Evolutionary conservation across 2,113 vertebrate genomes (phyloP).

Genomic region (Plecotus auritus): DNA sequence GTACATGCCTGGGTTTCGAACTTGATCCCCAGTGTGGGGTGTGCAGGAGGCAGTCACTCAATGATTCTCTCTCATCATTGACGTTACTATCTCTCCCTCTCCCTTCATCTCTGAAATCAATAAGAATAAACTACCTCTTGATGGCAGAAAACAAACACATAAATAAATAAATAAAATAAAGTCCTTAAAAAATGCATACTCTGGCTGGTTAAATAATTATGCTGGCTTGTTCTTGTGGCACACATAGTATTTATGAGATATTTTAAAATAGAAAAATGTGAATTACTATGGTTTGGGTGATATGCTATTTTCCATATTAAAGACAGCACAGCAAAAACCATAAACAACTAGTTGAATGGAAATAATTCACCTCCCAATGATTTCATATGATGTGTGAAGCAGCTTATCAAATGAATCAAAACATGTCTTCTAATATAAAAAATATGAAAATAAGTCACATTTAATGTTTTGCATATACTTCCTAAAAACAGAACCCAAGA

Average conservation of each 20-base stretch:
- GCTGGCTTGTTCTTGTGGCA: neutral
- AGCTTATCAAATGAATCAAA: neutral
- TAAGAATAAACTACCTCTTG: too few relatives aligned
- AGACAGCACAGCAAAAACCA: neutral
- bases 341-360: neutral
- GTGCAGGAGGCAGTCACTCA: too few relatives aligned
- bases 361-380: neutral
- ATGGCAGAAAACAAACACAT: too few relatives aligned
- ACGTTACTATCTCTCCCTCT: too few relatives aligned
- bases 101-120: too few relatives aligned
- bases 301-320: neutral
- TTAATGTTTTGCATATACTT: neutral
- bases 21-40: too few relatives aligned
- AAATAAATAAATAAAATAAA: neutral
- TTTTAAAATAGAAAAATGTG: slow-evolving; percentile 30
- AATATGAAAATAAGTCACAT: slow-evolving; percentile 13
- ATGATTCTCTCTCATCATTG: too few relatives aligned
- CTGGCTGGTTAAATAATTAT: neutral
- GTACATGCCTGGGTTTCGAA: too few relatives aligned
- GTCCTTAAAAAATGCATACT: neutral
- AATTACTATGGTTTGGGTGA: neutral
- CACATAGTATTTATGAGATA: neutral
- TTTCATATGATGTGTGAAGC: neutral
- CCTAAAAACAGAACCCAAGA: neutral
- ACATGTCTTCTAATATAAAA: neutral